phyloP scores from a whole-genome alignment of 53 echinoderm and acorn worm genomes.

The Paracentrotus lividus region DNA sequence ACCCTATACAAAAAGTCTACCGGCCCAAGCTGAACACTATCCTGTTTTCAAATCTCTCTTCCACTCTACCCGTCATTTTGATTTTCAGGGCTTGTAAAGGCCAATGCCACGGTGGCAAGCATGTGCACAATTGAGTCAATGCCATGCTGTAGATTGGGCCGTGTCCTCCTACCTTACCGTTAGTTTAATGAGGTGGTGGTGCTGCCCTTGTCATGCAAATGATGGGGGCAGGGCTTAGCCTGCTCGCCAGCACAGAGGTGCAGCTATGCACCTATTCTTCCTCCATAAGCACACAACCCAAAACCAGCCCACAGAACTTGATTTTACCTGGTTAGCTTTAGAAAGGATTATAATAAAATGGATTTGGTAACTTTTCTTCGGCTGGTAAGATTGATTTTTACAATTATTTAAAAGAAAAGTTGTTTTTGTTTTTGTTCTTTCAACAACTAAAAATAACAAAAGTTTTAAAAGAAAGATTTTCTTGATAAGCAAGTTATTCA shows the following conservation, averaged over 20 bases:
- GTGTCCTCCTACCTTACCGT: constrained; percentile 47
- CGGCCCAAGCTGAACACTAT: constrained; percentile 26
- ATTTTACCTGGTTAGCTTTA: constrained; percentile 22
- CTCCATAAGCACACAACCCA: neutral
- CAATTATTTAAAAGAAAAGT: neutral
- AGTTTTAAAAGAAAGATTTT: neutral
- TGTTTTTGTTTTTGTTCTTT: neutral
- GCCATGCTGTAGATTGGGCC: constrained; percentile 30
- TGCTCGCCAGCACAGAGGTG: constrained; percentile 46
- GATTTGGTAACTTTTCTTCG: neutral
- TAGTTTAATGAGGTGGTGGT: constrained; percentile 67
- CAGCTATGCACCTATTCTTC: constrained; percentile 30
- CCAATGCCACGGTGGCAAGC: constrained; percentile 72
- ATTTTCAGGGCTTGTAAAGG: constrained; percentile 44
- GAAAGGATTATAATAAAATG: constrained; percentile 58
- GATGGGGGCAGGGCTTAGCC: constrained; percentile 66
- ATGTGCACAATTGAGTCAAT: neutral
- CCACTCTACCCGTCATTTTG: neutral
- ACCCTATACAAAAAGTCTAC: constrained; percentile 32
- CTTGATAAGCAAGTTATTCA: neutral
- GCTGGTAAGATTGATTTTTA: constrained; percentile 47
- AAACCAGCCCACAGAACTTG: constrained; percentile 35
- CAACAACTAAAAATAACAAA: neutral
- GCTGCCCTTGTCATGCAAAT: constrained; percentile 67
- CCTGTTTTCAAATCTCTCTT: neutral